phyloP scores from a whole-genome alignment of 2,113 vertebrate genomes.

The Plotosus lineatus region DNA sequence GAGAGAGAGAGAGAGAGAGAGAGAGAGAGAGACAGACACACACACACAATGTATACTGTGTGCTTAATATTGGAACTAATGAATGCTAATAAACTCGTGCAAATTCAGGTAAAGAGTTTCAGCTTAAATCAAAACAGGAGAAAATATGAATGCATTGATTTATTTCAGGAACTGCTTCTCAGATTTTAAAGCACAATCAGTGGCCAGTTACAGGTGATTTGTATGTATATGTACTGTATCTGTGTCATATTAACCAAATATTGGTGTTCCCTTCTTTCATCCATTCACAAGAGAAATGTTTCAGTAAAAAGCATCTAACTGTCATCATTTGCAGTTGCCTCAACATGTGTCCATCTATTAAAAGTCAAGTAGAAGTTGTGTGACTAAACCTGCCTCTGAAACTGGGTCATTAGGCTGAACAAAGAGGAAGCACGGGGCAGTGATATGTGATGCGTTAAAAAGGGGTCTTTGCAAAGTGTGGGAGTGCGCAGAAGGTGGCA shows the following conservation, averaged over 20 bases:
- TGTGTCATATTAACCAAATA: neutral
- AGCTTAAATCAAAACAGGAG: neutral
- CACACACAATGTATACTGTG: no score
- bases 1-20: no score
- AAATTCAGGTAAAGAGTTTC: neutral
- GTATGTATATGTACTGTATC: neutral
- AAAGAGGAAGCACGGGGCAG: constrained; percentile 25
- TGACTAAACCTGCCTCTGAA: constrained; percentile 16
- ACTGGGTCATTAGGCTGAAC: constrained; percentile 51
- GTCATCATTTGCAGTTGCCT: neutral
- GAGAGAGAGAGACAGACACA: no score
- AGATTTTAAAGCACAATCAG: neutral
- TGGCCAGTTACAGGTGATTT: neutral
- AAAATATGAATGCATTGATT: neutral
- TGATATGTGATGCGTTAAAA: constrained; percentile 28
- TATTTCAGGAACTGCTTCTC: neutral
- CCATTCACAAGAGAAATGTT: neutral
- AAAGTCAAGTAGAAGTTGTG: constrained; percentile 4
- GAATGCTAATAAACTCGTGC: neutral
- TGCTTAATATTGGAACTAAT: no score
- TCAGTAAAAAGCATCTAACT: neutral
- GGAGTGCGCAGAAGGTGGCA: constrained; percentile 51
- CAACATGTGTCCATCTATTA: neutral
- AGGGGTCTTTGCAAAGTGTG: constrained; percentile 36
- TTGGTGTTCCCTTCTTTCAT: neutral